phyloP scores from a whole-genome alignment of 92 coral and sea anemone species.

The Pocillopora meandrina region DNA sequence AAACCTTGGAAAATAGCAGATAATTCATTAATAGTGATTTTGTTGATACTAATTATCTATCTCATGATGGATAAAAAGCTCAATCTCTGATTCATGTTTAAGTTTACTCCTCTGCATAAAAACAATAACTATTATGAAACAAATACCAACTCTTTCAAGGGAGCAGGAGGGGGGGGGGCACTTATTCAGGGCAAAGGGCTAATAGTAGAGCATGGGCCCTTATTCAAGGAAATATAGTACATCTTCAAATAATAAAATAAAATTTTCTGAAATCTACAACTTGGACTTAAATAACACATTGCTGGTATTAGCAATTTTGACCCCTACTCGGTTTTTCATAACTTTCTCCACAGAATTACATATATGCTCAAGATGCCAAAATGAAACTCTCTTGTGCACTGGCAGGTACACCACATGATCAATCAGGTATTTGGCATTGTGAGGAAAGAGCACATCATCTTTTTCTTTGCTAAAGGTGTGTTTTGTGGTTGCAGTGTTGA shows the following conservation, averaged over 20 bases:
- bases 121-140: neutral
- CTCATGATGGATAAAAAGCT: no score
- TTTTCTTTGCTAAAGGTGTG: constrained; percentile 16
- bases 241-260: neutral
- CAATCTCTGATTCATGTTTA: neutral
- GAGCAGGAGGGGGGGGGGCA: no score
- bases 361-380: constrained; percentile 77
- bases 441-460: constrained; percentile 76
- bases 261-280: constrained; percentile 30
- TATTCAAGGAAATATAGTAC: neutral
- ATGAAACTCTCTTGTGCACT: constrained; percentile 89
- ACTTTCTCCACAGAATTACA: constrained; percentile 85
- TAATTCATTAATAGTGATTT: no score
- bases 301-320: constrained; percentile 48
- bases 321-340: constrained; percentile 70
- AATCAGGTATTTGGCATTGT: constrained; percentile 93
- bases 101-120: neutral
- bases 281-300: constrained; percentile 68
- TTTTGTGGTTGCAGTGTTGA: neutral
- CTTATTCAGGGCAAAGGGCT: no score
- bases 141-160: no score
- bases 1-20: no score
- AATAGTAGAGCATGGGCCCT: no score
- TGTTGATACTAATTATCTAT: no score
- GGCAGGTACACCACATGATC: constrained; percentile 94